Evolutionary conservation across 2,113 vertebrate genomes (phyloP).

Genomic region (Poicephalus meyeri): DNA sequence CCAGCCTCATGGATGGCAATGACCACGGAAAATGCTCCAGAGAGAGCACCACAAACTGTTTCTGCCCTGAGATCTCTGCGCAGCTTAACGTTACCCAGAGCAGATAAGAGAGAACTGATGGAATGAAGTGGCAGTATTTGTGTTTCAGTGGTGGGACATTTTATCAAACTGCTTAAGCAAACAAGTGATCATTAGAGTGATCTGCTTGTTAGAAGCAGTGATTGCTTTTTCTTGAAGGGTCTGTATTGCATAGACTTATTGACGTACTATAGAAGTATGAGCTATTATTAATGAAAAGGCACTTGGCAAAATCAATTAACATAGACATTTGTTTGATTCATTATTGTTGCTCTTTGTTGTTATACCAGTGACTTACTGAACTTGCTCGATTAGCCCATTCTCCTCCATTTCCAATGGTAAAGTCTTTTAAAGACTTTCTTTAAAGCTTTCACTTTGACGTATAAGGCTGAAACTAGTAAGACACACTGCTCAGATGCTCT

Average conservation of each 20-base stretch:
- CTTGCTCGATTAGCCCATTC: background rate
- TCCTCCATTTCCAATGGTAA: background rate
- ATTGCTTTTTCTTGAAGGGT: background rate
- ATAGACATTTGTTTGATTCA: background rate
- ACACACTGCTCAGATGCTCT: background rate
- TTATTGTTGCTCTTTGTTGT: background rate
- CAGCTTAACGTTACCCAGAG: background rate
- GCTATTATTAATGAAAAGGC: background rate
- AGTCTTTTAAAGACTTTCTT: background rate
- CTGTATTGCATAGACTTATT: background rate
- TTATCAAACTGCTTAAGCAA: background rate
- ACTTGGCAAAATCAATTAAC: background rate
- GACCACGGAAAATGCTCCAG: background rate
- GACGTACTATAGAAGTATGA: background rate
- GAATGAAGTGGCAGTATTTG: background rate
- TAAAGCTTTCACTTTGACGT: background rate
- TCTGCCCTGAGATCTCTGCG: background rate
- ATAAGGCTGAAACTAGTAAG: background rate
- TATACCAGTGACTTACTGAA: background rate
- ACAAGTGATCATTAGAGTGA: accelerated
- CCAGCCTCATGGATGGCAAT: accelerated
- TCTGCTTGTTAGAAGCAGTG: background rate
- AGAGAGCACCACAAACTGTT: background rate
- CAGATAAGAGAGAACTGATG: background rate
- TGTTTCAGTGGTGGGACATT: background rate